phyloP scores from a whole-genome alignment of 1,140 invertebrate species.

The Harlomillsia oculata region DNA sequence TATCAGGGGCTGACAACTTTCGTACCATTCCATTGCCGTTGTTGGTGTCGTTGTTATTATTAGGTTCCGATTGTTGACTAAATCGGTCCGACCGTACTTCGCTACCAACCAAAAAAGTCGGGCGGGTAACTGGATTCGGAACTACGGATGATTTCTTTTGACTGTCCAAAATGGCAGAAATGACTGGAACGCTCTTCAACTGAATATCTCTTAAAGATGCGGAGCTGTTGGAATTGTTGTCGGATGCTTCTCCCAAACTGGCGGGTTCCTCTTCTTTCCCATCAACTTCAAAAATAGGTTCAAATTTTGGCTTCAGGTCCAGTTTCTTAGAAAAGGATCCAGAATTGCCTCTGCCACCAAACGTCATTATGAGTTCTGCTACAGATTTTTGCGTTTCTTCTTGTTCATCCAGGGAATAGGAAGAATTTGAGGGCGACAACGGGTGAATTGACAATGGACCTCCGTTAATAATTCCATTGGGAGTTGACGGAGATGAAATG shows the following conservation, averaged over 20 bases:
- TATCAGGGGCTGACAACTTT: no score
- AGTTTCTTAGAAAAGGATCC: slow-evolving; percentile 6
- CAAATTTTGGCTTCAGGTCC: slow-evolving; percentile 22
- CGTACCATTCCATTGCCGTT: no score
- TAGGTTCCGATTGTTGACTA: neutral
- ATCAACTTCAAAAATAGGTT: slow-evolving; percentile 21
- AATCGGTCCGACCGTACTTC: slow-evolving; percentile 5
- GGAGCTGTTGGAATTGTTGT: slow-evolving; percentile 20
- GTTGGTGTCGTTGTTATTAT: neutral
- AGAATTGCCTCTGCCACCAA: slow-evolving; percentile 15
- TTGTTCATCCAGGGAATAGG: neutral
- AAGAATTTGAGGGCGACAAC: no score
- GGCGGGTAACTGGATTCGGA: neutral
- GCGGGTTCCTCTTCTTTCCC: slow-evolving; percentile 9
- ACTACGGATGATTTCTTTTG: neutral
- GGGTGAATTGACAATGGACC: no score
- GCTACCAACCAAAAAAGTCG: slow-evolving; percentile 2
- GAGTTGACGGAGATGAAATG: neutral
- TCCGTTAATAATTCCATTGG: neutral
- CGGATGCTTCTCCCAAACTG: slow-evolving; percentile 18
- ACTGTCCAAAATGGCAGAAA: slow-evolving; percentile 1
- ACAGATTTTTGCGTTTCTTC: slow-evolving; percentile 25
- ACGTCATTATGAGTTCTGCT: slow-evolving; percentile 25
- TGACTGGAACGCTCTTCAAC: no score
- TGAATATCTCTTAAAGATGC: slow-evolving; percentile 6